phyloP scores from a whole-genome alignment of 1,140 invertebrate genomes.

The Trichogramma pretiosum region DNA sequence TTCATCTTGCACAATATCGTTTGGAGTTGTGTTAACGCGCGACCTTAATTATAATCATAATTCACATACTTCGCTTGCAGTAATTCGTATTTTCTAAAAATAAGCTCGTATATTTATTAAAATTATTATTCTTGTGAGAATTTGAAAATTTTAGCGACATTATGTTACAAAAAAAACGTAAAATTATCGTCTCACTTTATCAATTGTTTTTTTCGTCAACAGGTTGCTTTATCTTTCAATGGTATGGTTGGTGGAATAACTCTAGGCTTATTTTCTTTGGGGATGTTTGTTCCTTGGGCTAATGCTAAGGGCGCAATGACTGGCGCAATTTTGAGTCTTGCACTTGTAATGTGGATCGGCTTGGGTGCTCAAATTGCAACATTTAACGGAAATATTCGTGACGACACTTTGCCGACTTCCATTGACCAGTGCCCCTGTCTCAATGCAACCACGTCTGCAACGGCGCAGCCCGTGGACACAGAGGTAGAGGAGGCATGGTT shows the following conservation, averaged over 20 bases:
- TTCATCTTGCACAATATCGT: not conserved
- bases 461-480: not conserved
- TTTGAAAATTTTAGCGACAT: too few species aligned
- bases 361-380: conserved; percentile 60
- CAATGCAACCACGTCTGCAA: conserved; percentile 25
- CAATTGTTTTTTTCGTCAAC: conserved; percentile 18
- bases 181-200: conserved; percentile 7
- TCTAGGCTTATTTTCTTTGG: conserved; percentile 74
- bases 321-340: conserved; percentile 54
- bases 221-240: conserved; percentile 77
- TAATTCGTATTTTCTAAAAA: not conserved
- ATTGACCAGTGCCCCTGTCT: conserved; percentile 42
- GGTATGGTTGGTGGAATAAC: conserved; percentile 81
- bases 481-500: conserved; percentile 19
- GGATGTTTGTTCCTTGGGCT: conserved; percentile 80
- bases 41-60: not conserved
- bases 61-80: not conserved
- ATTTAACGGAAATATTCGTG: conserved; percentile 41
- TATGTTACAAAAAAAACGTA: not conserved
- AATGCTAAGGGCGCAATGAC: conserved; percentile 67
- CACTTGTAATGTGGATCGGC: conserved; percentile 63
- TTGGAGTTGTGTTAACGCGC: too few species aligned
- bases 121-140: not conserved
- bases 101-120: not conserved
- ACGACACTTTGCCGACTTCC: conserved; percentile 40